These are phyloP conservation scores for Zenarchopterus dispar DNA, from an alignment of 2,797 vertebrate species.

Conservation along the genomic window DNA sequence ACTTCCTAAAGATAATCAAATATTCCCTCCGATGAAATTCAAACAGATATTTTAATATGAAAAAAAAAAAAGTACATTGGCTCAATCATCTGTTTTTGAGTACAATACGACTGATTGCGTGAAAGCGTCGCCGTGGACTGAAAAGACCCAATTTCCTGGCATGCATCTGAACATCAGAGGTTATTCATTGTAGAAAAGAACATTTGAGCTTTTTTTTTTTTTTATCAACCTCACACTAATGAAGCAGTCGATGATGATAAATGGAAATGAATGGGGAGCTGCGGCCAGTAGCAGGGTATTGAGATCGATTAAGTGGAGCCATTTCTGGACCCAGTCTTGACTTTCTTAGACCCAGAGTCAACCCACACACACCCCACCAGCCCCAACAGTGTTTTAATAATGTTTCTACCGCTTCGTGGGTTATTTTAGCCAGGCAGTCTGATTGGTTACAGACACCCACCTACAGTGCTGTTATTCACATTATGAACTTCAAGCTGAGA, in stretches of 20 bases:
- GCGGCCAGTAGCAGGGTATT: not conserved
- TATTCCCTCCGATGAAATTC: too few relatives aligned
- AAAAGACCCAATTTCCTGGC: not conserved
- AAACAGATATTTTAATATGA: too few relatives aligned
- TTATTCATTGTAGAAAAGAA: not conserved
- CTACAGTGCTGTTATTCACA: constrained; percentile 43
- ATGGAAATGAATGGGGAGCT: constrained; percentile 13
- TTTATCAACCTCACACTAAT: constrained; percentile 11
- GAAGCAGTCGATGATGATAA: constrained; percentile 8
- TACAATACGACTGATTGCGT: too few relatives aligned
- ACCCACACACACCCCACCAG: constrained; percentile 18
- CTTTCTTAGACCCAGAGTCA: constrained; percentile 4
- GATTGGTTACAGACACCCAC: constrained; percentile 52
- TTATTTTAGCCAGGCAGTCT: constrained; percentile 45
- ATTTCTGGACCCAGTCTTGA: constrained; percentile 9
- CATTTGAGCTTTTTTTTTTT: constrained; percentile 4
- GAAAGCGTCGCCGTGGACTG: not conserved
- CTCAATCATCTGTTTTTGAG: too few relatives aligned
- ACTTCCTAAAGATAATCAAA: too few relatives aligned
- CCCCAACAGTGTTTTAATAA: constrained; percentile 53
- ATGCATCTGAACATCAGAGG: not conserved
- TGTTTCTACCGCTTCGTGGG: constrained; percentile 36
- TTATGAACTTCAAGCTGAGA: constrained; percentile 46
- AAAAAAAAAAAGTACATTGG: too few relatives aligned
- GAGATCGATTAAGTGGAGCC: constrained; percentile 25